Conservation (phyloP, 2,113 vertebrate genomes). For the Clinocottus analis region DNA sequence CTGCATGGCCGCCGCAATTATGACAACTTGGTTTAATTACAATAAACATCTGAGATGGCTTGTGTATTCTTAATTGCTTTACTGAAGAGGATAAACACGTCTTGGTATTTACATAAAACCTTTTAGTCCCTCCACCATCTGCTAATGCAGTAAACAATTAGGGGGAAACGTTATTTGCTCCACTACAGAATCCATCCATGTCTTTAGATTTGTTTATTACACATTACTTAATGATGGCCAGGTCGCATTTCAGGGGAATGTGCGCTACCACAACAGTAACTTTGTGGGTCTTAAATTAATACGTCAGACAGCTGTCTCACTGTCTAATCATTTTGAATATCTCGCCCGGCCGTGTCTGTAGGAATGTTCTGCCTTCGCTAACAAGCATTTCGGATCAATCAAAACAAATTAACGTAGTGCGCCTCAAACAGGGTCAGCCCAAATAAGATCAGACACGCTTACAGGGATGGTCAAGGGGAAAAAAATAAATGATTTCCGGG, state of each 20-base stretch:
- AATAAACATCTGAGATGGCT: constrained; percentile 22
- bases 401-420: constrained; percentile 61
- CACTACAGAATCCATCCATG: neutral
- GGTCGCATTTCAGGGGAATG: constrained; percentile 12
- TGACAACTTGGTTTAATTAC: constrained; percentile 28
- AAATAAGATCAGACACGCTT: constrained; percentile 68
- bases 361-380: constrained; percentile 48
- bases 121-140: constrained; percentile 20
- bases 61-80: constrained; percentile 23
- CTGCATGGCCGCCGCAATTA: constrained; percentile 12
- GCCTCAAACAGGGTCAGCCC: constrained; percentile 54
- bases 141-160: neutral
- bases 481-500: constrained; percentile 52
- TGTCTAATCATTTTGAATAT: constrained; percentile 47
- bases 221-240: neutral
- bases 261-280: neutral
- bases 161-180: neutral
- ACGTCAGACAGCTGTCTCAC: constrained; percentile 18
- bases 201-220: neutral
- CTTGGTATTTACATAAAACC: constrained; percentile 31
- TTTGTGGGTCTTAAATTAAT: constrained; percentile 34
- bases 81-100: constrained; percentile 16
- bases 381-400: constrained; percentile 69
- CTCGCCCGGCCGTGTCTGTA: constrained; percentile 29
- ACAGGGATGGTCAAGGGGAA: constrained; percentile 48